phyloP scores from a whole-genome alignment of 2,888 invertebrate species.

The Drosophila diplacantha region DNA sequence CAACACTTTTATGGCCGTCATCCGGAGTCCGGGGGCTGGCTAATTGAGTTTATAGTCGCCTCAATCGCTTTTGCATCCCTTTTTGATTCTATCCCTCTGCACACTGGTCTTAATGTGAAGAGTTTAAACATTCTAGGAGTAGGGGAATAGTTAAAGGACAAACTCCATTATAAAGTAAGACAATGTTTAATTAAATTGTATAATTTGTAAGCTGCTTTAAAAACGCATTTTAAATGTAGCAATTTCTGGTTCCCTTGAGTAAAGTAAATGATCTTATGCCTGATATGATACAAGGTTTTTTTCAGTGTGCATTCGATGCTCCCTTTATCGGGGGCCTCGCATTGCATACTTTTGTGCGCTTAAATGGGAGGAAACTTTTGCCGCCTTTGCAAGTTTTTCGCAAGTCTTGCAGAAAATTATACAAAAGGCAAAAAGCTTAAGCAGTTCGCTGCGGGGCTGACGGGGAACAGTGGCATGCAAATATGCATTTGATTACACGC shows the following conservation, averaged over 20 bases:
- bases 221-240: no score
- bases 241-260: no score
- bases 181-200: no score
- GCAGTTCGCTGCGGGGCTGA: constrained; percentile 1
- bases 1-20: constrained; percentile 58
- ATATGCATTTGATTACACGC: constrained; percentile 73
- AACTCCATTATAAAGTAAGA: background rate
- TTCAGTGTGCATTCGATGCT: constrained; percentile 4
- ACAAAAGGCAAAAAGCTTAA: constrained; percentile 57
- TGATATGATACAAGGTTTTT: no score
- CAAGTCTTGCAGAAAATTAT: constrained; percentile 72
- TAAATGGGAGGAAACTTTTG: constrained; percentile 57
- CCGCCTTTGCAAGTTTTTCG: constrained; percentile 68
- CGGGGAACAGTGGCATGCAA: constrained; percentile 59
- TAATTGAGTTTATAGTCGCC: constrained; percentile 66
- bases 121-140: background rate
- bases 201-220: no score
- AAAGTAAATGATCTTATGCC: no score
- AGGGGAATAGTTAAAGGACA: background rate
- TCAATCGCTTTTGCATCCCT: constrained; percentile 51
- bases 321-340: constrained; percentile 24
- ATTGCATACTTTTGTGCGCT: constrained; percentile 54
- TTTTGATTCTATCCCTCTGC: background rate
- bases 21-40: constrained; percentile 38
- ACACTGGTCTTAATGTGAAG: background rate